A percentile compares a stretch with the other conserved stretches of the same genome.
These are phyloP conservation scores for Panthera uncia DNA, from an alignment of 2,113 vertebrate species.

Conservation along the genomic window DNA sequence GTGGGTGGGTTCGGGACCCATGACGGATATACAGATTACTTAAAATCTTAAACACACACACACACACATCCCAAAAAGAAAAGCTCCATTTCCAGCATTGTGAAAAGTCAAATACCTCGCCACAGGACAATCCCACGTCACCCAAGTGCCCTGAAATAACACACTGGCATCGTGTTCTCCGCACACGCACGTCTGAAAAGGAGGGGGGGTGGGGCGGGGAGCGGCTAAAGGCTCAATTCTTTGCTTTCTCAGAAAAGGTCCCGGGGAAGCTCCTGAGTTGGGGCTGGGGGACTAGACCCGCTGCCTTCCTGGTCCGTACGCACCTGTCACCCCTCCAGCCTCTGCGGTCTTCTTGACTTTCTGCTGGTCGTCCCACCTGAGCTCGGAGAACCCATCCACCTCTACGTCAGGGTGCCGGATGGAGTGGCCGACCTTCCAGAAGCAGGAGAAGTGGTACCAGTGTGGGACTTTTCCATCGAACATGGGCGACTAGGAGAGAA, in stretches of 20 bases:
- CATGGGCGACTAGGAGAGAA: slow-evolving; percentile 92
- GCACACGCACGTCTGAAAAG: rapidly evolving
- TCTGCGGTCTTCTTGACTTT: slow-evolving; percentile 96
- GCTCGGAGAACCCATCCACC: slow-evolving; percentile 92
- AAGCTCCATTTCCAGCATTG: neutral
- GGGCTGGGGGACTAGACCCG: rapidly evolving
- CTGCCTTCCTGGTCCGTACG: rapidly evolving
- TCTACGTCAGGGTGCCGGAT: slow-evolving; percentile 90
- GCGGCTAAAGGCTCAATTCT: neutral
- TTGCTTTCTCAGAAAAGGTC: neutral
- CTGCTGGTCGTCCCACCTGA: slow-evolving; percentile 98
- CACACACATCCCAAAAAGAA: neutral
- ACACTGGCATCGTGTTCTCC: rapidly evolving
- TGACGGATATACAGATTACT: rapidly evolving
- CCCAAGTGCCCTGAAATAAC: rapidly evolving
- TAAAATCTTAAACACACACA: neutral
- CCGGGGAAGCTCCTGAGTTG: neutral
- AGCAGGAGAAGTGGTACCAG: slow-evolving; percentile 98
- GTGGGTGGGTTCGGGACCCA: neutral
- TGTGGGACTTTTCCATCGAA: slow-evolving; percentile 98
- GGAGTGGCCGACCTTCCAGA: slow-evolving; percentile 93
- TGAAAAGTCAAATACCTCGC: neutral
- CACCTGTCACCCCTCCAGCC: slow-evolving; percentile 87
- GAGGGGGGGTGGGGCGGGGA: rapidly evolving
- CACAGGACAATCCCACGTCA: rapidly evolving